Conservation (phyloP, 2,888 invertebrate species). For the Microplitis deprimator region DNA sequence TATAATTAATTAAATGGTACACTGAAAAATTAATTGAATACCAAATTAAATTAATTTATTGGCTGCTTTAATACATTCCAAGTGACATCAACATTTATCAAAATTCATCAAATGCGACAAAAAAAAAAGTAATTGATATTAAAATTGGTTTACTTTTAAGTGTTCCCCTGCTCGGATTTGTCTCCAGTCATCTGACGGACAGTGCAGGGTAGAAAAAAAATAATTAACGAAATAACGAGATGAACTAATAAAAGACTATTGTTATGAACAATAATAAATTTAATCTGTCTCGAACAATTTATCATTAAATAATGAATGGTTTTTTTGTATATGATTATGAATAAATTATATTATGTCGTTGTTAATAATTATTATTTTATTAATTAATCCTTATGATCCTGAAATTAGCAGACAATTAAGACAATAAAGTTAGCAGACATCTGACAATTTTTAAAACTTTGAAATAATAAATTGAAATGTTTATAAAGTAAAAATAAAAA, state of each 20-base stretch:
- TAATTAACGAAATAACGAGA: conserved; percentile 40
- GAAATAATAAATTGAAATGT: no score
- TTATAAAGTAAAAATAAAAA: no score
- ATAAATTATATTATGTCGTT: conserved; percentile 69
- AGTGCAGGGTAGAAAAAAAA: conserved; percentile 54
- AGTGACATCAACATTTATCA: conserved; percentile 26
- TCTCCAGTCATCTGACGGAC: conserved; percentile 57
- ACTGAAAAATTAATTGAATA: conserved; percentile 10
- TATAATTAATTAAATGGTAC: background rate
- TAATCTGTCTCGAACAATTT: conserved; percentile 49
- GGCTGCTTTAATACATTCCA: conserved; percentile 56
- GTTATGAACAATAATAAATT: conserved; percentile 45
- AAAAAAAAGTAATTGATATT: background rate
- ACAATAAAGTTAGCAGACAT: no score
- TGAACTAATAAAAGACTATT: conserved; percentile 31
- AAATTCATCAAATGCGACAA: conserved; percentile 3
- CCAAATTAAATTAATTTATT: conserved; percentile 41
- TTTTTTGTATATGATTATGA: conserved; percentile 67
- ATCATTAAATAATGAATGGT: conserved; percentile 56
- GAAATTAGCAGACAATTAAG: no score
- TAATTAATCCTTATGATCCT: conserved; percentile 6
- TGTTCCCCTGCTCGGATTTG: conserved; percentile 50
- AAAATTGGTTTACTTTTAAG: conserved; percentile 31
- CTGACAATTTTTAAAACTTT: no score
- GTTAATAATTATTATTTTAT: conserved; percentile 46